Percentiles rank a stretch among this genome's conserved stretches.
These are phyloP conservation scores for Chaenocephalus aceratus DNA, from an alignment of 2,113 vertebrate genomes.

Conservation along the genomic window DNA sequence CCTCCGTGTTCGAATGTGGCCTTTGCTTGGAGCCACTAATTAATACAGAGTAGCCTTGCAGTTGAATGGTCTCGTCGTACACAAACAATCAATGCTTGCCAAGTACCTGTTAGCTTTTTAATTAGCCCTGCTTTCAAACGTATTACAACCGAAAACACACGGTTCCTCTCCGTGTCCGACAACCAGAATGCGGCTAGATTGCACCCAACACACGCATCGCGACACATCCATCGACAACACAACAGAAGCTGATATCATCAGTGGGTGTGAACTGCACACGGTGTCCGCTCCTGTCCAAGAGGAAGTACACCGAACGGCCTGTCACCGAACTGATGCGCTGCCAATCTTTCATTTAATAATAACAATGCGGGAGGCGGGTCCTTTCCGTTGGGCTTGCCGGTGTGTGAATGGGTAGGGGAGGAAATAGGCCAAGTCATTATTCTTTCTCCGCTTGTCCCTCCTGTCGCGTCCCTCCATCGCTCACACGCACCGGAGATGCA, in stretches of 20 bases:
- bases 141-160: slow-evolving; percentile 67
- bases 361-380: slow-evolving; percentile 71
- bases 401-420: slow-evolving; percentile 70
- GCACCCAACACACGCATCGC: slow-evolving; percentile 50
- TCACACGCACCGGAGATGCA: slow-evolving; percentile 56
- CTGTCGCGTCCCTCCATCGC: slow-evolving; percentile 69
- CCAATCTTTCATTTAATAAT: slow-evolving; percentile 76
- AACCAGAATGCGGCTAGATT: slow-evolving; percentile 64
- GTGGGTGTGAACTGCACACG: slow-evolving; percentile 40
- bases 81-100: slow-evolving; percentile 78
- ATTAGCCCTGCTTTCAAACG: slow-evolving; percentile 75
- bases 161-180: slow-evolving; percentile 66
- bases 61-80: slow-evolving; percentile 66
- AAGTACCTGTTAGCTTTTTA: slow-evolving; percentile 75
- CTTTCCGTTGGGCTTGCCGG: slow-evolving; percentile 57
- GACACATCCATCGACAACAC: slow-evolving; percentile 65
- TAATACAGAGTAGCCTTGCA: slow-evolving; percentile 67
- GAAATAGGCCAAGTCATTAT: slow-evolving; percentile 77
- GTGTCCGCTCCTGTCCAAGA: slow-evolving; percentile 68
- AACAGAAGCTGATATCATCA: slow-evolving; percentile 66
- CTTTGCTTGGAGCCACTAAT: slow-evolving; percentile 66
- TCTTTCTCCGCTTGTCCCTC: slow-evolving; percentile 72
- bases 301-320: slow-evolving; percentile 70
- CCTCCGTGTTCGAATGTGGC: slow-evolving; percentile 52
- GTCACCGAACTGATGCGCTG: slow-evolving; percentile 60